Evolutionary conservation across 2,797 vertebrate genomes (phyloP), one percentile per base, ranked within the genome.

Genomic region (Threskiornis aethiopicus): DNA sequence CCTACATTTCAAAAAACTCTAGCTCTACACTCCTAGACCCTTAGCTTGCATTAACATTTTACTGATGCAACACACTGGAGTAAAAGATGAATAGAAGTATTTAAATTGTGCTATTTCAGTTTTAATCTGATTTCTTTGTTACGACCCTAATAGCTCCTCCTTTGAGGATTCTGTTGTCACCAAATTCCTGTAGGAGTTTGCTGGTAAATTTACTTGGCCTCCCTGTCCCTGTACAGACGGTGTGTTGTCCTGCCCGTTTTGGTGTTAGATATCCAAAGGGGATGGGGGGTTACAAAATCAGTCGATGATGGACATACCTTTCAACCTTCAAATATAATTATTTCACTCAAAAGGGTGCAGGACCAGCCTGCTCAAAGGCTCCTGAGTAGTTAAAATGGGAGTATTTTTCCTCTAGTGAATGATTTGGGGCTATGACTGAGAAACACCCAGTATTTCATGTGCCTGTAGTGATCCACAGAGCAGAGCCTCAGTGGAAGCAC

Each of bases 391-490:
- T 61, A 85, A 72, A 89, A 79, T 65, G 13, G 3, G 22, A 12
- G 7, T 0, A 0, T 57, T 87, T 75, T 67, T 2, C 11, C 28
- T 64, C 3, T 33, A 21, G 8, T 44, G 29, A 35, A 12, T 29
- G 47, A 61, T 33, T 46, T 31, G 35, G 20, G 25, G 37, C 14
- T 73, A 28, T 1, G 4, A 11, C 49, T 57, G 33, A 77, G n/a
- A 66, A 26, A 41, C 0, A 0, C 5, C 2, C 17, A 31, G 24
- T 54, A 57, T 46, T 90, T 69, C 13, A 7, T 26, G 16, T 31
- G 10, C 29, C 25, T 58, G 7, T 29, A 52, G 15, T 16, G 35
- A 75, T 61, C 35, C 29, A 57, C 44, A 62, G 33, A 83, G 55
- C 54, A 93, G 51, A 95, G 76, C 12, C 14, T 69, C 16, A 7